phyloP scores from a whole-genome alignment of 2,888 invertebrate genomes.

The Nomada goodeniana region DNA sequence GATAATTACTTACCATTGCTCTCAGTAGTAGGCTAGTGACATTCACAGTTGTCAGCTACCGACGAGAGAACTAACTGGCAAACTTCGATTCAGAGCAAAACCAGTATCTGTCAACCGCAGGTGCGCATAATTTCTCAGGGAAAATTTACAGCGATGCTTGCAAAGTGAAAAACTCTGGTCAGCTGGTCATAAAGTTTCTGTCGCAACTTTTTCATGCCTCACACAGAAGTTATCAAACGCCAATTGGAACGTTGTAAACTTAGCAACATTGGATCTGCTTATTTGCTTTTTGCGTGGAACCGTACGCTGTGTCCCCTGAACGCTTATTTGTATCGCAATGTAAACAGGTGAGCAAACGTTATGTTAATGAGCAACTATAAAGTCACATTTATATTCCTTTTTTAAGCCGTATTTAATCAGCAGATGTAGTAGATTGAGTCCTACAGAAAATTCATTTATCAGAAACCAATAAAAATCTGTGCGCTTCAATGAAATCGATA shows the following conservation, averaged over 20 bases:
- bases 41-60: slow-evolving; percentile 69
- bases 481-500: not conserved
- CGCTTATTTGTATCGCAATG: not conserved
- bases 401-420: not conserved
- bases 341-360: not conserved
- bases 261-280: not conserved
- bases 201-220: slow-evolving; percentile 17
- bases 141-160: slow-evolving; percentile 55
- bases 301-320: not conserved
- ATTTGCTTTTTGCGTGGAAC: not conserved
- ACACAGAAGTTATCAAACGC: slow-evolving; percentile 23
- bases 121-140: slow-evolving; percentile 47
- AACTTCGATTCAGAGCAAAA: slow-evolving; percentile 60
- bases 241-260: slow-evolving; percentile 37
- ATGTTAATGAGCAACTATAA: not conserved
- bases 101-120: slow-evolving; percentile 36
- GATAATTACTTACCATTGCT: slow-evolving; percentile 76
- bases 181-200: slow-evolving; percentile 18
- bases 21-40: slow-evolving; percentile 53
- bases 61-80: slow-evolving; percentile 47
- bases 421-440: no score
- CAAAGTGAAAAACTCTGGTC: slow-evolving; percentile 29
- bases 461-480: no score
- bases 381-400: not conserved
- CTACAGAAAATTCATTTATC: no score